Percentiles rank a stretch among this genome's conserved stretches.
Evolutionary conservation across 2,113 vertebrate genomes (phyloP).

Genomic region (Azemiops feae): DNA sequence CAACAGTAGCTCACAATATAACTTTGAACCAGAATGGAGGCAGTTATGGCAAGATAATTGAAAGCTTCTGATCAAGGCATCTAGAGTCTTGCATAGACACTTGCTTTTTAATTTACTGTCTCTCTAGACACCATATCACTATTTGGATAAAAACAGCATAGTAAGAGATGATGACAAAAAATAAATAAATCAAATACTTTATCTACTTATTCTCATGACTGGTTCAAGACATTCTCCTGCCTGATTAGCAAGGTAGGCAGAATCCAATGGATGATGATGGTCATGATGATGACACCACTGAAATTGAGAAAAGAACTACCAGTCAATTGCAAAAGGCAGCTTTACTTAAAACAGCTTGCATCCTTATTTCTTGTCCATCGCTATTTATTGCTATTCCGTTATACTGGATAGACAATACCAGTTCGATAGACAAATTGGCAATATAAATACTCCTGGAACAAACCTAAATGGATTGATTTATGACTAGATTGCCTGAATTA

Average conservation of each 20-base stretch:
- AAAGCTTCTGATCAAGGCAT: neutral
- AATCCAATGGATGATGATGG: neutral
- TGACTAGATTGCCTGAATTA: neutral
- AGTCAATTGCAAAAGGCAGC: too few relatives aligned
- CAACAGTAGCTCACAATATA: neutral
- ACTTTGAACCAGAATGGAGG: neutral
- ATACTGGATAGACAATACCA: neutral
- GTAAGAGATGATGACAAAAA: neutral
- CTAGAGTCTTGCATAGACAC: neutral
- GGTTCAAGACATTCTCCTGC: neutral
- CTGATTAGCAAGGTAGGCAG: neutral
- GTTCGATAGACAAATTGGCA: neutral
- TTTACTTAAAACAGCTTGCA: too few relatives aligned
- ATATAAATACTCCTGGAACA: neutral
- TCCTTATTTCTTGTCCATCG: neutral
- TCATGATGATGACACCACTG: neutral
- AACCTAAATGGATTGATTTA: neutral
- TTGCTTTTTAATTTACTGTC: neutral
- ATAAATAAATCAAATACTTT: neutral
- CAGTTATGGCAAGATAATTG: neutral
- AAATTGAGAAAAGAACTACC: neutral
- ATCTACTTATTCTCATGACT: neutral
- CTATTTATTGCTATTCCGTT: neutral
- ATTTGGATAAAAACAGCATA: neutral
- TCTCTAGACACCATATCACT: neutral